Percentiles rank a stretch among this genome's conserved stretches.
Evolutionary conservation across 2,797 vertebrate species (phyloP).

Genomic region (Eupleurogrammus muticus): DNA sequence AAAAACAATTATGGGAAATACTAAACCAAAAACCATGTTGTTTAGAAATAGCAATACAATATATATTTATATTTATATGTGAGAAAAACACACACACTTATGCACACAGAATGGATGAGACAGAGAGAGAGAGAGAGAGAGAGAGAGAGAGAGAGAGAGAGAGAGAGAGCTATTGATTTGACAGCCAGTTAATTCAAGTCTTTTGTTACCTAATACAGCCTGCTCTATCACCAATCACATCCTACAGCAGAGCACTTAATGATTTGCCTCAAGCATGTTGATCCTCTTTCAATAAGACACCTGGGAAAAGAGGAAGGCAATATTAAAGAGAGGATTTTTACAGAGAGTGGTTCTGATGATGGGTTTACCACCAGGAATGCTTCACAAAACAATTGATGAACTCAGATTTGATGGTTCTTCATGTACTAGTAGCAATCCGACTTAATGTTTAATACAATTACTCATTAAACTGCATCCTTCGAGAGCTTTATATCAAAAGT

Average conservation of each 20-base stretch:
- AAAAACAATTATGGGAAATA: neutral
- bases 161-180: constrained; percentile 71
- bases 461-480: neutral
- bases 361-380: constrained; percentile 29
- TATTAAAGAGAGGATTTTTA: constrained; percentile 51
- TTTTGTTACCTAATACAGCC: constrained; percentile 78
- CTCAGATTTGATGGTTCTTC: neutral
- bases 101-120: constrained; percentile 10
- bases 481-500: neutral
- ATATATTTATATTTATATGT: neutral
- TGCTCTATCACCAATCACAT: constrained; percentile 73
- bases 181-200: constrained; percentile 72
- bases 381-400: constrained; percentile 7
- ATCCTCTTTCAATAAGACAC: constrained; percentile 71
- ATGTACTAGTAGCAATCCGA: neutral
- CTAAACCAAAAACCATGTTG: neutral
- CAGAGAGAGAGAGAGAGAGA: constrained; percentile 3
- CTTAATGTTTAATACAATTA: neutral
- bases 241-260: constrained; percentile 67
- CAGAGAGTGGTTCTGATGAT: constrained; percentile 39
- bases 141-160: neutral
- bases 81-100: constrained; percentile 5
- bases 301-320: constrained; percentile 58
- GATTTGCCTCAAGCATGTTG: constrained; percentile 65
- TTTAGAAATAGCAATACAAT: neutral